Percentiles rank a stretch among this genome's conserved stretches.
These are phyloP conservation scores for Trogon melanurus DNA, from an alignment of 2,113 vertebrate species.

Conservation along the genomic window DNA sequence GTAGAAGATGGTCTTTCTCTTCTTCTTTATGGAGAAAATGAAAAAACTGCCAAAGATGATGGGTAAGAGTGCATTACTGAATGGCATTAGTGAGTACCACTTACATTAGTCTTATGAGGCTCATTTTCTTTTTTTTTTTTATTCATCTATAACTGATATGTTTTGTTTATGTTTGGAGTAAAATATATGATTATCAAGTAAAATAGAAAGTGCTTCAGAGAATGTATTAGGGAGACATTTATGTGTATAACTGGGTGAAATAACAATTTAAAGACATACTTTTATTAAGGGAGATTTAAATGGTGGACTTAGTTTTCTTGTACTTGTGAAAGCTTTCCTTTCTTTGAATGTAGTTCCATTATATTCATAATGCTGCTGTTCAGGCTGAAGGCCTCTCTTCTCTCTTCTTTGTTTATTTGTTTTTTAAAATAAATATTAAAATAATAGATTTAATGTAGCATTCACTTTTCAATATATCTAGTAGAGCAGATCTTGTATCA, in stretches of 20 bases:
- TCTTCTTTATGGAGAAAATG: constrained; percentile 86
- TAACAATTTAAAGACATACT: not conserved
- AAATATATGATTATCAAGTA: not conserved
- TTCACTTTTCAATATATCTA: not conserved
- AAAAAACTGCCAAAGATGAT: constrained; percentile 67
- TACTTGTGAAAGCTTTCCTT: not conserved
- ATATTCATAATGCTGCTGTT: not conserved
- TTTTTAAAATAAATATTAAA: not conserved
- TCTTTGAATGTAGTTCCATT: not conserved
- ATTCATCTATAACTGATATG: not conserved
- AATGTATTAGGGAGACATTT: not conserved
- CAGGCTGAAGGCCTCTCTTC: not conserved
- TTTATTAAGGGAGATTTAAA: not conserved
- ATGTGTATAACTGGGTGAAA: not conserved
- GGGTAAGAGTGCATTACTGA: constrained; percentile 75
- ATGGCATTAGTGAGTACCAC: not conserved
- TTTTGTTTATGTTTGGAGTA: not conserved
- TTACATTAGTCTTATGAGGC: not conserved
- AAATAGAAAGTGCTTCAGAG: not conserved
- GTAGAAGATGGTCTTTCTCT: constrained; percentile 86
- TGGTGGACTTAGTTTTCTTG: not conserved
- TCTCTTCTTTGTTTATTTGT: not conserved
- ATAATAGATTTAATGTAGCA: not conserved
- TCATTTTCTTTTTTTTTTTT: not conserved
- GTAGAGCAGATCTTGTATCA: not conserved